Evolutionary conservation across 2,797 vertebrate genomes (phyloP).

Genomic region (Cichlasoma orientale): DNA sequence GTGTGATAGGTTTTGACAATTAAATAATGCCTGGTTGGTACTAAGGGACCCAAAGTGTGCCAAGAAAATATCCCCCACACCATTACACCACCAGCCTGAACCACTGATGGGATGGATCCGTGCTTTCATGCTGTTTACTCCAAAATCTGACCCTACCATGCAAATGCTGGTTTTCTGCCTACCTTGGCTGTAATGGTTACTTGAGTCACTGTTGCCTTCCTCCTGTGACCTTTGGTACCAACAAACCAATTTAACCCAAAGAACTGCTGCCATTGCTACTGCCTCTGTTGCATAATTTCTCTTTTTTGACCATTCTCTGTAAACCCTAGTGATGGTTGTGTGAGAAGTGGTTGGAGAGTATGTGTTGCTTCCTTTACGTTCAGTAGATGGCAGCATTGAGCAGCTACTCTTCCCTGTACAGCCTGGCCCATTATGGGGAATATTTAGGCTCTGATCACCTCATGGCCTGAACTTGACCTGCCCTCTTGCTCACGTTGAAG

Average conservation of each 20-base stretch:
- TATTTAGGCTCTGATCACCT: slow-evolving; percentile 51
- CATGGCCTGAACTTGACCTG: slow-evolving; percentile 83
- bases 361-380: neutral
- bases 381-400: slow-evolving; percentile 69
- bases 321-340: fast-evolving
- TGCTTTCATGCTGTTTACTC: neutral
- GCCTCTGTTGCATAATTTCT: fast-evolving
- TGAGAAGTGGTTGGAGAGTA: neutral
- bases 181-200: neutral
- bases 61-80: too few species aligned
- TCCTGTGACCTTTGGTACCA: neutral
- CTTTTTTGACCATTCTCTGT: neutral
- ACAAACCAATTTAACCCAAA: neutral
- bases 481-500: slow-evolving; percentile 9
- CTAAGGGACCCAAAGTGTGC: neutral
- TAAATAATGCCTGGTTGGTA: neutral
- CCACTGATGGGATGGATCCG: fast-evolving
- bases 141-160: fast-evolving
- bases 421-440: slow-evolving; percentile 28
- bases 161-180: neutral
- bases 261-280: neutral
- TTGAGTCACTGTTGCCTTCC: neutral
- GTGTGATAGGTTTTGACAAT: fast-evolving
- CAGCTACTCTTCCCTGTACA: neutral
- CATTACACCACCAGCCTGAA: too few species aligned